phyloP scores from a whole-genome alignment of 2,888 invertebrate species.

The Nebria salina region DNA sequence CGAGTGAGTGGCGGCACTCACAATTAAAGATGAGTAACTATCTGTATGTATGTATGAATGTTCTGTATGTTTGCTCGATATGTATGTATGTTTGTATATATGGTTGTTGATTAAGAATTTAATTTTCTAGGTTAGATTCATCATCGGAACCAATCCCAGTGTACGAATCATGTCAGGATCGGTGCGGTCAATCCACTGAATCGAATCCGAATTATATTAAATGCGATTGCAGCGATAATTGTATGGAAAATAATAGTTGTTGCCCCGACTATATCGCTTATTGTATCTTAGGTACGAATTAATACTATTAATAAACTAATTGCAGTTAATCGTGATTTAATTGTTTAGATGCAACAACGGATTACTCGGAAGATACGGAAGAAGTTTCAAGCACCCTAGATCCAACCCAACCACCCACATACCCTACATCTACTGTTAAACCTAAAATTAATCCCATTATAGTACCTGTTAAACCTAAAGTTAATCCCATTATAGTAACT shows the following conservation, averaged over 20 bases:
- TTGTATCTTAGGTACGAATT: slow-evolving; percentile 64
- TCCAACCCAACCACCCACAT: not conserved
- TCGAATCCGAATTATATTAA: slow-evolving; percentile 44
- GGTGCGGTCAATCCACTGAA: slow-evolving; percentile 60
- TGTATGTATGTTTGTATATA: not conserved
- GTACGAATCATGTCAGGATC: slow-evolving; percentile 66
- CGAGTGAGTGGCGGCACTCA: too few relatives aligned
- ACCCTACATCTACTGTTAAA: not conserved
- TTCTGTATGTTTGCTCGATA: too few relatives aligned
- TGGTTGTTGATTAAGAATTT: not conserved
- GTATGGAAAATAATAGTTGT: slow-evolving; percentile 67
- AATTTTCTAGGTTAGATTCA: slow-evolving; percentile 3
- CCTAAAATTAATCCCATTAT: not conserved
- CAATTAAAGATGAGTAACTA: too few relatives aligned
- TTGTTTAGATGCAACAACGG: slow-evolving; percentile 10
- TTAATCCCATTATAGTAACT: too few relatives aligned
- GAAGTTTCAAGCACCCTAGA: not conserved
- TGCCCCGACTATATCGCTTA: slow-evolving; percentile 73
- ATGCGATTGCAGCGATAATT: slow-evolving; percentile 71
- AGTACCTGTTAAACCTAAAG: not conserved
- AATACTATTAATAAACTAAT: not conserved
- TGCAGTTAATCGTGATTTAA: not conserved
- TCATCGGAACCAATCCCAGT: not conserved
- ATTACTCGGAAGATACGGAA: not conserved
- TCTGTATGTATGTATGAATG: too few relatives aligned